Evolutionary conservation across 2,888 invertebrate genomes (phyloP), one percentile per base, ranked within the genome.

Genomic region (Odontomyia ornata): DNA sequence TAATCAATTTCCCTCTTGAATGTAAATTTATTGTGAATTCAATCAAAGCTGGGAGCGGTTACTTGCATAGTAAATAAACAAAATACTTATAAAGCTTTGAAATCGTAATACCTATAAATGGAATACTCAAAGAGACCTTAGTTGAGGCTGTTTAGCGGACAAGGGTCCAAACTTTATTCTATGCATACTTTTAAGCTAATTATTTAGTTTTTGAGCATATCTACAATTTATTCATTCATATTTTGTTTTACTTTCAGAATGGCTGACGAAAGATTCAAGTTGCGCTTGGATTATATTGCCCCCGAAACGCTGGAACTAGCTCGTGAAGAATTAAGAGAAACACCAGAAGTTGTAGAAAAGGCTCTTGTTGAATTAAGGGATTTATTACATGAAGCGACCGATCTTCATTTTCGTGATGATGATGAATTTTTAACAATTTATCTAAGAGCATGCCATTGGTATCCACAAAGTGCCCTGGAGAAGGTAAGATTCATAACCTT

Each of bases 401-500:
- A 92, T 79, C 83, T 94, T 76, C 88, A 89, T 83, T 94, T 87
- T 82, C 90, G 89, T 77, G 93, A 93, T 57, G 93, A 93, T 81
- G 95, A 95, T 81, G 93, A 93, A 43, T 90, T 93, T 60, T 89
- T 95, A 11, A 88, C 91, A n/a, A 92, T 93, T 79, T 94, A 94
- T 83, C 87, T 95, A 77, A 89, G 95, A 77, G 93, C 94, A 28
- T 93, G 93, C 87, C 95, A 95, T 85, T 95, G 90, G 88, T 95
- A 95, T 82, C 92, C 95, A 0, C 89, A 94, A 82, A 94, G 94
- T 86, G 95, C 95, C 0, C 87, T 91, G 77, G 91, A 91, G 83
- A 87, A 95, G 88, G 94, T 93, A 84, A 67, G 65, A 1, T 52
- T 5, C 5, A 18, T 5, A 52, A 18, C n/a, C n/a, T 43, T 43